Evolutionary conservation across 92 coral and sea anemone species (phyloP).

Genomic region (Porites evermanni): DNA sequence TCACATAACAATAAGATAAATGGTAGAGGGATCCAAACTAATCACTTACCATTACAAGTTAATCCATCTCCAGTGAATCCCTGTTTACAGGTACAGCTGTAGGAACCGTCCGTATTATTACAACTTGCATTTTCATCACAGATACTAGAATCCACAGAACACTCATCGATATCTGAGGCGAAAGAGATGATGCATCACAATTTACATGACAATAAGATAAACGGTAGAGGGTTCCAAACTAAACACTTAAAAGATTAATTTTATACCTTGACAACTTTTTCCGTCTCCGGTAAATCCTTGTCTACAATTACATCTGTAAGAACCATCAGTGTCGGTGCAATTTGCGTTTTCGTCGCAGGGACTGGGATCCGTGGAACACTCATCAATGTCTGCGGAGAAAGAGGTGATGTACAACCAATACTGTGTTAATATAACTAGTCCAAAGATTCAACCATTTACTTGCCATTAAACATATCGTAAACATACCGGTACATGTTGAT

Average conservation of each 20-base stretch:
- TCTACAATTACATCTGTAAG: constrained; percentile 19
- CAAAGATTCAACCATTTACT: background rate
- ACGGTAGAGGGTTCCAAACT: no score
- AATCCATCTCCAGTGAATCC: constrained; percentile 61
- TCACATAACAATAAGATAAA: background rate
- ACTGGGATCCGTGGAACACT: background rate
- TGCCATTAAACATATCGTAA: constrained; percentile 11
- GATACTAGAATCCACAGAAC: background rate
- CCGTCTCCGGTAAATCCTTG: constrained; percentile 1
- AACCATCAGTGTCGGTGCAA: constrained; percentile 35
- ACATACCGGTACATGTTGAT: constrained; percentile 28
- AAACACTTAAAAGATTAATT: background rate
- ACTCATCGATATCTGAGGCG: constrained; percentile 10
- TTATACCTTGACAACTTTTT: background rate
- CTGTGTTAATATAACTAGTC: background rate
- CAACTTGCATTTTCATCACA: constrained; percentile 74
- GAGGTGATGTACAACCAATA: background rate
- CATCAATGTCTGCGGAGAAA: constrained; percentile 6
- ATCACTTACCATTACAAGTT: constrained; percentile 54
- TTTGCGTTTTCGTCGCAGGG: constrained; percentile 66
- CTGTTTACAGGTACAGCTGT: constrained; percentile 16
- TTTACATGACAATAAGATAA: background rate
- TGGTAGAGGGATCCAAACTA: no score
- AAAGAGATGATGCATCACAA: background rate
- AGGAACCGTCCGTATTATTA: constrained; percentile 4